Conservation (phyloP, 2,797 vertebrate genomes). For the Echiichthys vipera region DNA sequence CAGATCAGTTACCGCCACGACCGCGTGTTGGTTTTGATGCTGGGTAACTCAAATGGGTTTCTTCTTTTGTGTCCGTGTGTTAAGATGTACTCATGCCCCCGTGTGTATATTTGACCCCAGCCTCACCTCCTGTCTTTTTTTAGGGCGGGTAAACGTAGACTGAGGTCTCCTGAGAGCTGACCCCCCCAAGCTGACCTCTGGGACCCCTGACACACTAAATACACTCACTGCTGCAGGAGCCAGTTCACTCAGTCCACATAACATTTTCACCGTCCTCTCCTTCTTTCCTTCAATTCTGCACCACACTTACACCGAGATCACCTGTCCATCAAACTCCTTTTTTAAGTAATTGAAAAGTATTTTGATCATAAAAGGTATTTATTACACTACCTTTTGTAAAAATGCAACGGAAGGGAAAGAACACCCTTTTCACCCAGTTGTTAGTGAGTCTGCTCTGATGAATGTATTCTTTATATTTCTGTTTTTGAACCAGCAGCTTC, state of each 20-base stretch:
- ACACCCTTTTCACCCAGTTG: too few relatives aligned
- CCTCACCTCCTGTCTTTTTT: slow-evolving; percentile 42
- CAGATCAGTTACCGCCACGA: neutral
- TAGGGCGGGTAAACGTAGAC: slow-evolving; percentile 23
- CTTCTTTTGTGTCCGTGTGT: neutral
- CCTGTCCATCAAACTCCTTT: neutral
- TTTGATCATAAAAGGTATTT: too few relatives aligned
- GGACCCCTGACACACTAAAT: slow-evolving; percentile 32
- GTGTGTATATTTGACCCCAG: neutral
- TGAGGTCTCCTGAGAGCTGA: slow-evolving; percentile 22
- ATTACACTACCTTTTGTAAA: too few relatives aligned
- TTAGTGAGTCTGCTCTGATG: too few relatives aligned
- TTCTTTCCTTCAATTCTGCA: neutral
- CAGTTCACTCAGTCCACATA: neutral
- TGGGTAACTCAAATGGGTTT: neutral
- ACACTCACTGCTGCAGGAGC: slow-evolving; percentile 2
- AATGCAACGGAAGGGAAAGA: too few relatives aligned
- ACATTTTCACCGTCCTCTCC: neutral
- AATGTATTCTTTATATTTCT: too few relatives aligned
- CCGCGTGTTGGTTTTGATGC: neutral
- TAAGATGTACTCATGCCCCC: neutral
- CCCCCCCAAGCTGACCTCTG: slow-evolving; percentile 34
- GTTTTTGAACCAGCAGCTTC: too few relatives aligned
- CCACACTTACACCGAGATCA: neutral
- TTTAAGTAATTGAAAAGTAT: too few relatives aligned